Conservation (phyloP, 2,888 invertebrate species). For the Drosophila anceps region DNA sequence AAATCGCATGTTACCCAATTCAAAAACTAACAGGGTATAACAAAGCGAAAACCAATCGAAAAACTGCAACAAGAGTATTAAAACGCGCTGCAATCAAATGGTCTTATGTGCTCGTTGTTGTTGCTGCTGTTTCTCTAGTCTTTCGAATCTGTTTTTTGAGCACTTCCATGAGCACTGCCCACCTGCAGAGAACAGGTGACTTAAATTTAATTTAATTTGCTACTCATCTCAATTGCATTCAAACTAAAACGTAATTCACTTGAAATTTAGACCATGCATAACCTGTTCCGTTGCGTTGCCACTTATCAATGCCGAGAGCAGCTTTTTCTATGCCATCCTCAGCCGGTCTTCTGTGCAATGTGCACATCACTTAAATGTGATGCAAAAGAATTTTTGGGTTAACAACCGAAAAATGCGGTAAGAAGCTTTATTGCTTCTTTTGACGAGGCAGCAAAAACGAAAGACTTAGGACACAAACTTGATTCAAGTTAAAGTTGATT, state of each 20-base stretch:
- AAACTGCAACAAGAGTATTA: constrained; percentile 35
- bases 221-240: constrained; percentile 39
- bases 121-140: constrained; percentile 14
- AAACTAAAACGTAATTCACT: constrained; percentile 12
- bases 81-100: constrained; percentile 25
- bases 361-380: constrained; percentile 16
- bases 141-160: constrained; percentile 18
- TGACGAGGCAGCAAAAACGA: constrained; percentile 26
- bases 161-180: constrained; percentile 18
- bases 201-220: constrained; percentile 24
- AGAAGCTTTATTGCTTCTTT: constrained; percentile 28
- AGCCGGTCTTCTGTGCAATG: constrained; percentile 20
- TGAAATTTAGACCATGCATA: constrained; percentile 14
- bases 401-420: constrained; percentile 20
- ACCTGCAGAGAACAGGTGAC: constrained; percentile 32
- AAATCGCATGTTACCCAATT: not conserved
- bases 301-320: constrained; percentile 11
- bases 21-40: constrained; percentile 22
- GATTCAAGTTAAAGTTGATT: constrained; percentile 7
- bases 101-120: constrained; percentile 17
- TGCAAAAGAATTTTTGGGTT: constrained; percentile 50
- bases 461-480: constrained; percentile 69
- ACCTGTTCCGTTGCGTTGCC: constrained; percentile 29
- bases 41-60: constrained; percentile 36
- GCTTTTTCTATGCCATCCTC: constrained; percentile 2